Evolutionary conservation across 2,113 vertebrate genomes (phyloP).

Genomic region (Heterotilapia buettikoferi): DNA sequence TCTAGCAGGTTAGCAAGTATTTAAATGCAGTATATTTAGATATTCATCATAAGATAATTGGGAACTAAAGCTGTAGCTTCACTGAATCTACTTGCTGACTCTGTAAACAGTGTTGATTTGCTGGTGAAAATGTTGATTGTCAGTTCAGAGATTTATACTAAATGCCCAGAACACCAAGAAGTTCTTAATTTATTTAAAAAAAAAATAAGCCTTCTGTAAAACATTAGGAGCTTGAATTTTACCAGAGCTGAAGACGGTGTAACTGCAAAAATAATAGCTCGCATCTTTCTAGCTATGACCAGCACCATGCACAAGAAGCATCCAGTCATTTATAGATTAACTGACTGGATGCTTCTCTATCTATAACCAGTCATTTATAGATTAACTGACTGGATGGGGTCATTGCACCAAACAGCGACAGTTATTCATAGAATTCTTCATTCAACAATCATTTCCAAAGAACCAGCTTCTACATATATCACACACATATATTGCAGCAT

Average conservation of each 20-base stretch:
- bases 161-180: background rate
- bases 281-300: background rate
- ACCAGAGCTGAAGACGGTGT: accelerated
- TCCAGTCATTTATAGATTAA: too few relatives aligned
- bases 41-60: background rate
- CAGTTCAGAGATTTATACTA: background rate
- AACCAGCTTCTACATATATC: background rate
- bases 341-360: too few relatives aligned
- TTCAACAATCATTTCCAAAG: background rate
- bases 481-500: background rate
- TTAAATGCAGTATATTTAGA: background rate
- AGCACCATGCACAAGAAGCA: background rate
- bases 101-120: background rate
- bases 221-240: accelerated
- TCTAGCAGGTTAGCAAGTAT: background rate
- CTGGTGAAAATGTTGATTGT: background rate
- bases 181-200: background rate
- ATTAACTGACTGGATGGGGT: background rate
- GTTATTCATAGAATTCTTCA: background rate
- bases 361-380: background rate
- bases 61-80: background rate
- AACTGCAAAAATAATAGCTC: background rate
- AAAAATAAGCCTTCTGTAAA: background rate
- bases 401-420: background rate
- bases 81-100: background rate